Base-by-base conservation (phyloP, 1,140 invertebrate genomes). In the Cardiocondyla obscurior region DNA sequence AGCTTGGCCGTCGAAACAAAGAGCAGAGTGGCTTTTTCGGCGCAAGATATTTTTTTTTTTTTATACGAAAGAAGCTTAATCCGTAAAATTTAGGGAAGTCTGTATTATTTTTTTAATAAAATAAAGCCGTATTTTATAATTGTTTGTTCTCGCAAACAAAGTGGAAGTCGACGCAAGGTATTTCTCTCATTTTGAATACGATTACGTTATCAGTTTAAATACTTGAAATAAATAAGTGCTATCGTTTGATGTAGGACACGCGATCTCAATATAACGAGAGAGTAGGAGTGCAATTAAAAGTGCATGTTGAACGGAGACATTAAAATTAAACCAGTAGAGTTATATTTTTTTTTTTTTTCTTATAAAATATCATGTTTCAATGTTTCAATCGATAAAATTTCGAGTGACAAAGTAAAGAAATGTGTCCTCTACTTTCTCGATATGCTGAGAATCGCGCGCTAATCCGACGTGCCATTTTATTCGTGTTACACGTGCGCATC, bases 201-300 rank as follows among this genome's bases (percentile, higher is more conserved):
- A 39, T 57, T 33, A 65, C 36, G 55, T 7, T 79, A 58, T 76
- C 46, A 42, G 33, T 65, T 28, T 22, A n/a, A 28, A 39, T 60
- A 67, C n/a, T n/a, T n/a, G n/a, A n/a, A 73, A 67, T 77, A 60
- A 74, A 39, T 51, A 77, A 28, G 53, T 77, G 58, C 58, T 36
- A 51, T 44, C 73, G 44, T 64, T 64, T 51, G 33, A 73, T 73
- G 57, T 76, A 64, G 73, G 58, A 76, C 73, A 46, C 42, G 14
- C 30, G 58, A 76, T 64, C 57, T 64, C 73, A 49, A 64, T 46
- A 12, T 42, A 58, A 51, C 14, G 72, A 76, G 58, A 62, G 58
- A 62, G n/a, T 62, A 64, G 30, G 44, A 42, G 58, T 64, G 30
- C 19, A 4, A 76, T 64, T 76, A 76, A n/a, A n/a, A 51, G 14